Evolutionary conservation across 30 jellyfish, hydroid and myxozoan species (phyloP), one percentile per base, ranked within the genome.

Genomic region (Cassiopea xamachana): DNA sequence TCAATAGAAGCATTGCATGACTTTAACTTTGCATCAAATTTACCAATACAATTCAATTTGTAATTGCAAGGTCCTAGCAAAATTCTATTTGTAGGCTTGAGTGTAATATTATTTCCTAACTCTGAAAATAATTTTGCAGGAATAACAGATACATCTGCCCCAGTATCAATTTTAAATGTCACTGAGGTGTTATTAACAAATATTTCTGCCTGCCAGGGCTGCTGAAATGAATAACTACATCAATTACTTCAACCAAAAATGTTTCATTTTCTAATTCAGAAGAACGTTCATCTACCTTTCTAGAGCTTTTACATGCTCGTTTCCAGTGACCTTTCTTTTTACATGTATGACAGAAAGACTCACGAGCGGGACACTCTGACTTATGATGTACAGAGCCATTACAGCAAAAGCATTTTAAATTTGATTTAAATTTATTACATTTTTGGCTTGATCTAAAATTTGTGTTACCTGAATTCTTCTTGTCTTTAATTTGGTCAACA

Each of bases 111-210:
- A 27, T 27, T 27, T 27, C 39, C 39, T 27, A 27, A 27, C 39
- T 27, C 39, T 27, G 39, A 17, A 73, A 91, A 60, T 75, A 75
- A 19, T 71, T 90, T 45, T 43, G 13, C 46, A 91, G 49, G n/a
- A 15, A 48, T 45, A 91, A 83, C 14, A 60, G 60, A 44, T 60
- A 77, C 64, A 75, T 94, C 44, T 94, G 95, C 78, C 77, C 74
- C 3, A 91, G 12, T 58, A 74, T 18, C 27, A 87, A 87, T 18
- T 83, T 77, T 43, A 87, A 92, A 15, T 60, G 64, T 73, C 85
- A 91, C 46, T 69, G 80, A 5, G 80, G 15, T 71, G 48, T 69
- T 45, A 69, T 69, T 69, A n/a, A 5, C 48, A 5, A 45, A 69
- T n/a, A 69, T 69, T 1, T 69, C 79, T 69, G 79, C 79, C 45